Conservation (phyloP, 2,797 vertebrate genomes). For the Sciaenops ocellatus region DNA sequence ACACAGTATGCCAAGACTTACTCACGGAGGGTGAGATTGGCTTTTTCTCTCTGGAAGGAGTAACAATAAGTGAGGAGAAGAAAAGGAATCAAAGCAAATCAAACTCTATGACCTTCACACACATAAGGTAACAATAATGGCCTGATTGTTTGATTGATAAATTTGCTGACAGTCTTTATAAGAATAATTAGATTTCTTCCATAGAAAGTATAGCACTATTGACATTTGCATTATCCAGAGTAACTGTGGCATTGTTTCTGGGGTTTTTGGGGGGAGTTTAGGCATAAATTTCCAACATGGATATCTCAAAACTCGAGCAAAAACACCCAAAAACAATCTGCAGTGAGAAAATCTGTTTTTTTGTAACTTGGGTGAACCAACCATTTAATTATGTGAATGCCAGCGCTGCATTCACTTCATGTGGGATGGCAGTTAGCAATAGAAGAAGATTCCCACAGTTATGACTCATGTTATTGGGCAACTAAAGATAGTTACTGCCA, state of each 20-base stretch:
- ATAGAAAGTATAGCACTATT: background rate
- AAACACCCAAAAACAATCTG: slow-evolving; percentile 4
- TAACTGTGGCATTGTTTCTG: background rate
- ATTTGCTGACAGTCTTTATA: background rate
- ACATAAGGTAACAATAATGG: background rate
- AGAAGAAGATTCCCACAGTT: slow-evolving; percentile 24
- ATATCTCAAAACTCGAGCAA: slow-evolving; percentile 7
- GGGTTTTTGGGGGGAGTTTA: background rate
- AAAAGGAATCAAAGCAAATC: background rate
- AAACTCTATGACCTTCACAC: background rate
- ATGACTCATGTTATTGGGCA: slow-evolving; percentile 15
- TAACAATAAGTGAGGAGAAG: background rate
- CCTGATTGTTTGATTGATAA: background rate
- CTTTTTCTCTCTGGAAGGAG: background rate
- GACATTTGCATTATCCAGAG: background rate
- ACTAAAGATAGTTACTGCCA: slow-evolving; percentile 17
- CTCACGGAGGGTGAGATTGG: background rate
- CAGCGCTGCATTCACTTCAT: slow-evolving; percentile 8
- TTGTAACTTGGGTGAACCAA: slow-evolving; percentile 5
- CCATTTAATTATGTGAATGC: slow-evolving; percentile 39
- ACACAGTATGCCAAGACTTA: slow-evolving; percentile 14
- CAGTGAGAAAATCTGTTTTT: slow-evolving; percentile 1
- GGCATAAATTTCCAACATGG: background rate
- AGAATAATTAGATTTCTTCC: background rate
- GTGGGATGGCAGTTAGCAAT: slow-evolving; percentile 13